Evolutionary conservation across 2,797 vertebrate genomes (phyloP), one percentile per base, ranked within the genome.

Genomic region (Hydrolagus colliei): DNA sequence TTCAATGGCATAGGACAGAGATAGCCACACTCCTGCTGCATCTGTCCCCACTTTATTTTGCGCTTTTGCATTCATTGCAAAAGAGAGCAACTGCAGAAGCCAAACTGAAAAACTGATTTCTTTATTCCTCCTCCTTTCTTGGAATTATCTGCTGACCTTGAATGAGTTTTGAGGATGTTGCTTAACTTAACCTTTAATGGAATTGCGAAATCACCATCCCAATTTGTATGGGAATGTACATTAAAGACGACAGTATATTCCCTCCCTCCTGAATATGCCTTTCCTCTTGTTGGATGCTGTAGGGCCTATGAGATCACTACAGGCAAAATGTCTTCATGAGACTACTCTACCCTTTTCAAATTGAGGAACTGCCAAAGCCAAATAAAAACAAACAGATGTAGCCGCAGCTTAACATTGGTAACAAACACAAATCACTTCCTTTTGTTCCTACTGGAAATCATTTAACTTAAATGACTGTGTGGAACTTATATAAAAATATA

Each of bases 331-430:
- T 9, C 63, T 82, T 68, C 61, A 68, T 20, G 65, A 65, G 32
- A 82, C 32, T 35, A 9, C 20, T 68, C 9, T 12, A 4, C 79
- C 32, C 27, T 68, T 82, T 68, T 20, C 18, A 67, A 82, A 41
- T 9, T 35, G 16, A 82, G 67, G 63, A 4, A 82, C 10, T 10
- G 63, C 79, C 8, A 68, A 68, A 27, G 20, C 16, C 74, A 82
- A 82, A 67, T 20, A 82, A 68, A 82, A 82, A 41, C 63, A 82
- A 82, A 68, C 63, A 82, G 16, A 68, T 68, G n/a, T 35, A 68
- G 12, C 63, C 32, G 35, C 35, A 27, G 4, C 61, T 35, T 32
- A 68, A 67, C 9, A 82, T 35, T 41, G 68, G 68, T 68, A 68
- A 82, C 18, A 76, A 76, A 76, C 9, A 20, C 35, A 41, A 65